Percentiles rank a stretch among this genome's conserved stretches.
These are phyloP conservation scores for Elanus axillaris DNA, from an alignment of 2,113 vertebrate genomes.

Conservation along the genomic window DNA sequence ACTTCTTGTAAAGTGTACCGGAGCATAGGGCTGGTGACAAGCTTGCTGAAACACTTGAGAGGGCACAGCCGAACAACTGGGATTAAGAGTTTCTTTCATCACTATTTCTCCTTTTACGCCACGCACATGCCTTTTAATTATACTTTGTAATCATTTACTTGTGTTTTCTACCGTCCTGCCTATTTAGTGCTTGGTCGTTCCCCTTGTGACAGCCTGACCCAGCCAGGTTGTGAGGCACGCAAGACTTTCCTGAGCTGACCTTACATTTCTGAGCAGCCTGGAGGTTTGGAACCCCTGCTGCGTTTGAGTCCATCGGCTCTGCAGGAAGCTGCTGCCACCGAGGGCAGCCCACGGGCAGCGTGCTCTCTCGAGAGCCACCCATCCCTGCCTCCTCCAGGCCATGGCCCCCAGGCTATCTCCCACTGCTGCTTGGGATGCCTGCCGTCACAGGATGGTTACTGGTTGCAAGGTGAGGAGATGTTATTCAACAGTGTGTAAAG, in stretches of 20 bases:
- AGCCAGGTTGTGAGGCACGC: fast-evolving
- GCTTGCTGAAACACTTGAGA: background rate
- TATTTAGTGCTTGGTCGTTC: background rate
- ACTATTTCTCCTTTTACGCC: background rate
- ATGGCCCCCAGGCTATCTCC: background rate
- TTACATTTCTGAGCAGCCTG: background rate
- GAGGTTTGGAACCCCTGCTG: background rate
- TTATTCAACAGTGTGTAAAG: background rate
- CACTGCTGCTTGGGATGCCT: background rate
- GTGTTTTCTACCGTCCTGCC: background rate
- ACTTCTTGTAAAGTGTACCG: background rate
- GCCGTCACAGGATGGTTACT: background rate
- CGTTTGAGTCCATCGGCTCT: background rate
- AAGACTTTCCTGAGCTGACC: background rate
- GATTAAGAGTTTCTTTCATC: background rate
- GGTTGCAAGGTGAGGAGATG: background rate
- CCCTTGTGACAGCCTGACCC: fast-evolving
- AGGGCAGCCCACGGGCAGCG: fast-evolving
- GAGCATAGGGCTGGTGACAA: background rate
- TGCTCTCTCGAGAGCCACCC: background rate
- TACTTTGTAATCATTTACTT: background rate
- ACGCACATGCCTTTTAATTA: background rate
- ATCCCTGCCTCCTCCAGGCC: background rate
- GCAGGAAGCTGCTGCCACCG: fast-evolving
- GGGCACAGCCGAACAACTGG: background rate